These are phyloP conservation scores for Eupithecia centaureata DNA, from an alignment of 2,888 invertebrate genomes.

Conservation along the genomic window DNA sequence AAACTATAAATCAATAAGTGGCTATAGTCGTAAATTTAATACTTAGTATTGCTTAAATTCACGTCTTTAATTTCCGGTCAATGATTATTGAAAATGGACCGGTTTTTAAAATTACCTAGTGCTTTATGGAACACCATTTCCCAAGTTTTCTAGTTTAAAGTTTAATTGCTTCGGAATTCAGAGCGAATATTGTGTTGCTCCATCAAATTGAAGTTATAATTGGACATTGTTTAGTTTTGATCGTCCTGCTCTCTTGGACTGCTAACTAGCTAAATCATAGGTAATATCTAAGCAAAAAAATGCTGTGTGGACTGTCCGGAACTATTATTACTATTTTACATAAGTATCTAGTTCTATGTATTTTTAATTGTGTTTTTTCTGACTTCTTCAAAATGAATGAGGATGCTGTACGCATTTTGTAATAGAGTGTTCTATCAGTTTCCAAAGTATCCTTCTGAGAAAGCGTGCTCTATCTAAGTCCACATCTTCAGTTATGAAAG, in stretches of 20 bases:
- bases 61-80: constrained; percentile 24
- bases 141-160: constrained; percentile 18
- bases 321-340: no score
- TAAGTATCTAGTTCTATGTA: no score
- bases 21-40: not conserved
- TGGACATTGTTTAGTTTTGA: not conserved
- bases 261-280: not conserved
- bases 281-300: no score
- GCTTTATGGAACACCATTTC: constrained; percentile 18
- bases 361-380: no score
- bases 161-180: constrained; percentile 13
- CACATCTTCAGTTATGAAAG: no score
- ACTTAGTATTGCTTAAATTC: constrained; percentile 15
- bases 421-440: no score
- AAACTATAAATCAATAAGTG: constrained; percentile 8
- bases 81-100: constrained; percentile 18
- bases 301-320: no score
- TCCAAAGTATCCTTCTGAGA: no score
- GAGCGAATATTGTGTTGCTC: constrained; percentile 6
- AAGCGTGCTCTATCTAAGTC: no score
- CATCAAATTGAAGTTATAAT: constrained; percentile 2
- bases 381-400: no score
- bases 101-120: constrained; percentile 15
- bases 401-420: no score
- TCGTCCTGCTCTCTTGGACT: not conserved